Base-by-base conservation (phyloP, 2,113 vertebrate species). In the Calonectris borealis region DNA sequence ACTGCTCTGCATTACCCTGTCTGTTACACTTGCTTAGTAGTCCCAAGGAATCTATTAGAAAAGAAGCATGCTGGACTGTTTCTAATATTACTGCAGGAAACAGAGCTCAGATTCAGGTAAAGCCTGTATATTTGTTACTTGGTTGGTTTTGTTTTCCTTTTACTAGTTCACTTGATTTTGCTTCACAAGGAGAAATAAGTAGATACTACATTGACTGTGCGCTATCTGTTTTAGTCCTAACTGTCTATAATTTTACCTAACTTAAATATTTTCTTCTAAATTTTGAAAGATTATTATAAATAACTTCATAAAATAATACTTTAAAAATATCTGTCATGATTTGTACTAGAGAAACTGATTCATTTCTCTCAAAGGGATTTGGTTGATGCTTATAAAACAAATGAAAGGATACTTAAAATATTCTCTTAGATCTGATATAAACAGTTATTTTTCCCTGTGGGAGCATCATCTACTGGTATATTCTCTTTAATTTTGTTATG, bases 61-160 rank as follows among this genome's bases (percentile, higher is more conserved):
- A 99, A 96, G 99, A 99, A 98, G 98, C 99, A 0, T 99, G 99
- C 91, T 99, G 99, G 99, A 99, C 99, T 13, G 98, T 99, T 95
- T 99, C 99, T 81, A 99, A 99, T 94, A 99, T 99, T 94, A 99
- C 99, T 93, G 99, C 99, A 88, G 99, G 99, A 94, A 99, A 99
- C 97, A 97, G 99, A 98, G 98, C 98, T 88, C 99, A 99, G 96
- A 99, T 99, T 96, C 99, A 98, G 98, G 98, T 98, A 97, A 94
- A 75, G 15, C 17, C 40, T 72, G 3, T 25, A 6, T 48, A 14
- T 69, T 68, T 62, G 8, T 70, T 86, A 11, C 27, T 83, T 71
- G 10, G 13, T 69, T 81, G 36, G 51, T 22, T 83, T 95, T 77
- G 40, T 44, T 93, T 86, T 65, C 6, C 3, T 93, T 88, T 93